These are phyloP conservation scores for Scaptomyza graminum DNA, from an alignment of 1,140 invertebrate species.

Conservation along the genomic window DNA sequence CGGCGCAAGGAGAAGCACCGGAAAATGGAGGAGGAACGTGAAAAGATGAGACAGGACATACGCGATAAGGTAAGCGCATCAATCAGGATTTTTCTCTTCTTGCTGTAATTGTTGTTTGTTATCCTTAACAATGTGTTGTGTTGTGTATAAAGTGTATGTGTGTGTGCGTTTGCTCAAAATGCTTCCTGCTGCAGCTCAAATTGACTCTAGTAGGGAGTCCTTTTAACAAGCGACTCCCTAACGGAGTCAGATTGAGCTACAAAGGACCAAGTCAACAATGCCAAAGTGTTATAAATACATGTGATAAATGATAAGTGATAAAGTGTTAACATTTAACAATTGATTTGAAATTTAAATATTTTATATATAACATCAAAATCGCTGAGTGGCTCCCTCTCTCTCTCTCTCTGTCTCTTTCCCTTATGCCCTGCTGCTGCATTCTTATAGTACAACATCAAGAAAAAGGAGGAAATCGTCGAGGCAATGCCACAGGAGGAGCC, in stretches of 20 bases:
- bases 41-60: constrained; percentile 99
- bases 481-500: constrained; percentile 91
- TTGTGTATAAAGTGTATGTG: constrained; percentile 13
- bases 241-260: constrained; percentile 96
- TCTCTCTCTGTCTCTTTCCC: not conserved
- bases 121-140: constrained; percentile 9
- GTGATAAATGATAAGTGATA: constrained; percentile 31
- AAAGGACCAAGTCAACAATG: constrained; percentile 58
- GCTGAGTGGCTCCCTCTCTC: not conserved
- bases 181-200: constrained; percentile 93
- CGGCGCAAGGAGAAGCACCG: constrained; percentile 97
- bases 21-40: constrained; percentile 99
- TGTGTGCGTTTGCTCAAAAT: constrained; percentile 61
- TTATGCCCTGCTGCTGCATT: not conserved
- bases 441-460: constrained; percentile 98
- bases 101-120: not conserved
- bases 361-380: not conserved
- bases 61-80: constrained; percentile 93
- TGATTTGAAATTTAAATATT: not conserved
- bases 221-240: constrained; percentile 95
- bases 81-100: not conserved
- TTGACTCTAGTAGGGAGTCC: constrained; percentile 98
- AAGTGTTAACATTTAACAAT: not conserved
- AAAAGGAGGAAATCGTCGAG: constrained; percentile 95
- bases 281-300: constrained; percentile 3